Percentiles rank a stretch among this genome's conserved stretches.
phyloP scores from a whole-genome alignment of 2,888 invertebrate species.

The Nemoura dubitans region DNA sequence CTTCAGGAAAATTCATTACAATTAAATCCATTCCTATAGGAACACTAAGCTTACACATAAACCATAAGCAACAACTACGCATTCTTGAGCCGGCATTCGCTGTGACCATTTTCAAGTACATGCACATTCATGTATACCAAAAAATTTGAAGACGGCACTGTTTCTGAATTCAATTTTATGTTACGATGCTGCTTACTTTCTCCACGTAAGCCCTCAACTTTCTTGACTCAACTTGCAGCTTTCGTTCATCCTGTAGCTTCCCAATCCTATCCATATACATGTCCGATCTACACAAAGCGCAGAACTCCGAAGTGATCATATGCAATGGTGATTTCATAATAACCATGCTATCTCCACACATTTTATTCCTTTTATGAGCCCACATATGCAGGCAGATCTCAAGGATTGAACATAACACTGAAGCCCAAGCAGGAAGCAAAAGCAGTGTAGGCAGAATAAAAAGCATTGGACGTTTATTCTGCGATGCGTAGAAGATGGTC shows the following conservation, averaged over 20 bases:
- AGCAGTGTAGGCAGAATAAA: conserved; percentile 68
- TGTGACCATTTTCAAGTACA: too few relatives aligned
- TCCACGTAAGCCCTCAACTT: conserved; percentile 44
- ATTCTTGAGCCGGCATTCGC: too few relatives aligned
- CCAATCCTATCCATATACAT: conserved; percentile 70
- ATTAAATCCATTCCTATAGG: too few relatives aligned
- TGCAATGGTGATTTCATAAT: conserved; percentile 71
- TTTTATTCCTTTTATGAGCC: conserved; percentile 68
- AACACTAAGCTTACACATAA: too few relatives aligned
- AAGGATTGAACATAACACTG: conserved; percentile 63
- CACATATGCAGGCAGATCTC: conserved; percentile 73
- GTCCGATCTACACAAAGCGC: conserved; percentile 72
- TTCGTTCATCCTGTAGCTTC: conserved; percentile 71
- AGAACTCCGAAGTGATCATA: conserved; percentile 73
- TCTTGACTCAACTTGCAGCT: conserved; percentile 39
- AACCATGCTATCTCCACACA: neutral
- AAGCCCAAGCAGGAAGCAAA: conserved; percentile 66
- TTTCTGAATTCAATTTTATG: neutral
- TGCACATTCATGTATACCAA: too few relatives aligned
- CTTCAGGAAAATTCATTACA: too few relatives aligned
- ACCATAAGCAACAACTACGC: too few relatives aligned
- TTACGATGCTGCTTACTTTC: conserved; percentile 40
- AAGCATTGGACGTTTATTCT: conserved; percentile 60
- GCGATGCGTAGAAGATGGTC: conserved; percentile 49
- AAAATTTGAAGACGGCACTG: neutral